Evolutionary conservation across 2,113 vertebrate genomes (phyloP), one percentile per base, ranked within the genome.

Genomic region (Melospiza melodia): DNA sequence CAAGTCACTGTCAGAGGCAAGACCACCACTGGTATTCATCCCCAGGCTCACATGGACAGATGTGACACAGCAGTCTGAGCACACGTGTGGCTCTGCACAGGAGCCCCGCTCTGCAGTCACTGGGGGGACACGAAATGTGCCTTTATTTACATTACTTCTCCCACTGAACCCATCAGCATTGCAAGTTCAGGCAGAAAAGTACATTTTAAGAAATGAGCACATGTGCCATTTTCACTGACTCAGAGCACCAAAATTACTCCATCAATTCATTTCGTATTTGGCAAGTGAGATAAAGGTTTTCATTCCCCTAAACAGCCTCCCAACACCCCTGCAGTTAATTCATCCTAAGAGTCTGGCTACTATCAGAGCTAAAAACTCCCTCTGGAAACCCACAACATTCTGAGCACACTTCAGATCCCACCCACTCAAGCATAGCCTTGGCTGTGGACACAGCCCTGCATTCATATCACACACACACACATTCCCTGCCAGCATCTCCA

Each of bases 41-140:
- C 28, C 37, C 35, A 12, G 3, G 41, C 78, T 43, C 20, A 17
- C 3, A 0, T 1, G n/a, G 49, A 6, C 0, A 21, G 58, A 9
- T 8, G 33, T 25, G 67, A n/a, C 23, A 30, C 0, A 19, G 2
- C 13, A 85, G 62, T 19, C 54, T 31, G 37, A 71, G 33, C n/a
- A 16, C 55, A 17, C 3, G 3, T 1, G 16, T 21, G 52, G 21
- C 12, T 65, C 71, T 52, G 58, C 41, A 68, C 11, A 6, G 48
- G 6, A 23, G 3, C 19, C 35, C 24, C 12, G 25, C 46, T 39
- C 51, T 57, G 28, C 9, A 75, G 15, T 41, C 87, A 55, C 54
- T 1, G 18, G 4, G 22, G 28, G 12, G 4, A 58, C 21, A 6
- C 4, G 19, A 74, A 73, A 89, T 10, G 5, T 7, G 11, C 22